These are phyloP conservation scores for Phataginus tricuspis DNA, from an alignment of 2,797 vertebrate species.

Conservation along the genomic window DNA sequence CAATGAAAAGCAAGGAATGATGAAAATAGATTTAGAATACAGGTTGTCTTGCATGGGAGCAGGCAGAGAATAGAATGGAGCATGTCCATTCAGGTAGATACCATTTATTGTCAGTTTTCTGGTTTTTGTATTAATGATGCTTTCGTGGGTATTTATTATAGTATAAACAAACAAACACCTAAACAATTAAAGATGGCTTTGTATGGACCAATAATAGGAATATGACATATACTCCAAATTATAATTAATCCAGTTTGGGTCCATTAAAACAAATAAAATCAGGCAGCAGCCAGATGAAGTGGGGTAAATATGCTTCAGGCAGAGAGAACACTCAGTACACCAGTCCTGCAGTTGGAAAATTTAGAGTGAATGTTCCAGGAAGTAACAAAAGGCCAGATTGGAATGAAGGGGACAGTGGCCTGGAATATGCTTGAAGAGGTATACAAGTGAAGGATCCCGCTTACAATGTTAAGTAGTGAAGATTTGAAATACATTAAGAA, in stretches of 20 bases:
- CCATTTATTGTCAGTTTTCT: not conserved
- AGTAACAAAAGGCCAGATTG: not conserved
- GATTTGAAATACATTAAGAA: conserved; percentile 13
- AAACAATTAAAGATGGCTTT: not conserved
- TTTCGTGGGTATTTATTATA: conserved; percentile 22
- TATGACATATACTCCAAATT: not conserved
- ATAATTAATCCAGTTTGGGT: not conserved
- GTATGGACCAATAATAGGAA: not conserved
- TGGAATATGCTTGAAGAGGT: not conserved
- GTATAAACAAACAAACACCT: not conserved
- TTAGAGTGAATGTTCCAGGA: conserved; percentile 2
- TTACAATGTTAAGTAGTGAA: not conserved
- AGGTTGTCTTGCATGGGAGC: not conserved
- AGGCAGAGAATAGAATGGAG: not conserved
- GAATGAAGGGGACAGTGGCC: not conserved
- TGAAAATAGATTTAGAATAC: not conserved
- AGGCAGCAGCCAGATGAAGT: not conserved
- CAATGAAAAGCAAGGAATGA: not conserved
- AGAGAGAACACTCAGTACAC: not conserved
- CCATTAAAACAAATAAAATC: conserved; percentile 44
- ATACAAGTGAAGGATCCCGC: not conserved
- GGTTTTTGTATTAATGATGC: not conserved
- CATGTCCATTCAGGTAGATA: no score
- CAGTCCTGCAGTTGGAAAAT: not conserved
- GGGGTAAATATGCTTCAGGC: not conserved